Evolutionary conservation across 2,113 vertebrate species (phyloP).

Genomic region (Psilopogon haemacephalus): DNA sequence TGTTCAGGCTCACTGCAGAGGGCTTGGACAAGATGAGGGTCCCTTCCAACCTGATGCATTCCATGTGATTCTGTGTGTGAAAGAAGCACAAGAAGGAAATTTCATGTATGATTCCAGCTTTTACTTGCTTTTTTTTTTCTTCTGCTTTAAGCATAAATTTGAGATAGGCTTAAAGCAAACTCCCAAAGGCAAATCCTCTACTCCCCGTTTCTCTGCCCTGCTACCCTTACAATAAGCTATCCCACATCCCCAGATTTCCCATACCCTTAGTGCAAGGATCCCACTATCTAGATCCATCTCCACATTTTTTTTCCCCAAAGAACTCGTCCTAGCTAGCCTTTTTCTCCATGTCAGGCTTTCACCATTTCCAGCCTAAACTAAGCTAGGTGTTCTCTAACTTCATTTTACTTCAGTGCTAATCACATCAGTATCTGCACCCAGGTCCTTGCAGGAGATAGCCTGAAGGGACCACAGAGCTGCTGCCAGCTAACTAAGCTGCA

Average conservation of each 20-base stretch:
- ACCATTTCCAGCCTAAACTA: not conserved
- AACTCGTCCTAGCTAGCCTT: not conserved
- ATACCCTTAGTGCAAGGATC: not conserved
- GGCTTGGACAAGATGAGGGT: too few relatives aligned
- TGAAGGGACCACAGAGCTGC: not conserved
- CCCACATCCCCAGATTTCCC: not conserved
- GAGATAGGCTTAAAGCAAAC: not conserved
- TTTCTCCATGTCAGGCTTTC: not conserved
- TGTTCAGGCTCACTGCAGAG: too few relatives aligned
- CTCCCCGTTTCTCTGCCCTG: not conserved
- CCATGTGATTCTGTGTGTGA: not conserved
- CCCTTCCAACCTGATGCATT: too few relatives aligned
- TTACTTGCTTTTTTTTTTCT: not conserved
- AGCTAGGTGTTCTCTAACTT: not conserved
- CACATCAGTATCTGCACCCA: not conserved
- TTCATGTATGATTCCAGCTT: not conserved
- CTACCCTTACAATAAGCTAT: not conserved
- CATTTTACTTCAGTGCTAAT: not conserved
- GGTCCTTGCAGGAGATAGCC: not conserved
- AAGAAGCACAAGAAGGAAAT: not conserved
- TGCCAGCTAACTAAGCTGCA: not conserved
- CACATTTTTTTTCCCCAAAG: not conserved
- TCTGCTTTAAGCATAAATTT: not conserved
- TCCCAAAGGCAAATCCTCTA: not conserved
- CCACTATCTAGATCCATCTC: not conserved